phyloP scores from a whole-genome alignment of 2,888 invertebrate species.

The Trissonchulus sp. region DNA sequence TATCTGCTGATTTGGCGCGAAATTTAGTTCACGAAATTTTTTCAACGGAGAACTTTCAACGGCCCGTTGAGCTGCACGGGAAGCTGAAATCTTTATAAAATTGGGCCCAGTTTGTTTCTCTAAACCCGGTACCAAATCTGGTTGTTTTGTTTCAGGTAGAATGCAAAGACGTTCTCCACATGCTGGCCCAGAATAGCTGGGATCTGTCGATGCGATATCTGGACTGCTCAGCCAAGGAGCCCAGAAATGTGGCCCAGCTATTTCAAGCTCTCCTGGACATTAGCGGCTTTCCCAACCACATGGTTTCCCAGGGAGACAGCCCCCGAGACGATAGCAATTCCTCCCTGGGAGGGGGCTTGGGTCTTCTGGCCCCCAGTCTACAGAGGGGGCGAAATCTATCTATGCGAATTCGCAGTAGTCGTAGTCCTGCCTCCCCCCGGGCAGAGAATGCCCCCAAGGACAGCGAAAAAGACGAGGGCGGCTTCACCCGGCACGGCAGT shows the following conservation, averaged over 20 bases:
- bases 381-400: slow-evolving; percentile 16
- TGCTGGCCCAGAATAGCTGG: not conserved
- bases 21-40: no score
- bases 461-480: not conserved
- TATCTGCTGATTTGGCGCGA: no score
- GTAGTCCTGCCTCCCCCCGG: not conserved
- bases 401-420: slow-evolving; percentile 15
- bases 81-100: no score
- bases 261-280: slow-evolving; percentile 23
- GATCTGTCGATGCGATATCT: not conserved
- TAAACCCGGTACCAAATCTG: no score
- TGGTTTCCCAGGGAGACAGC: not conserved
- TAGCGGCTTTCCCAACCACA: slow-evolving; percentile 22
- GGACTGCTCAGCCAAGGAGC: not conserved
- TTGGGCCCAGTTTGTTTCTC: no score
- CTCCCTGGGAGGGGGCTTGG: not conserved
- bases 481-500: slow-evolving; percentile 29
- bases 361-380: not conserved
- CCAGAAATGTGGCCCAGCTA: not conserved
- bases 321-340: not conserved
- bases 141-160: not conserved
- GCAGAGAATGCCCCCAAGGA: not conserved
- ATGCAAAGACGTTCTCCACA: not conserved
- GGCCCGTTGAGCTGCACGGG: no score
- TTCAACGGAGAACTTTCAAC: no score